Conservation (phyloP, 1,140 invertebrate genomes). For the Oedothorax gibbosus region DNA sequence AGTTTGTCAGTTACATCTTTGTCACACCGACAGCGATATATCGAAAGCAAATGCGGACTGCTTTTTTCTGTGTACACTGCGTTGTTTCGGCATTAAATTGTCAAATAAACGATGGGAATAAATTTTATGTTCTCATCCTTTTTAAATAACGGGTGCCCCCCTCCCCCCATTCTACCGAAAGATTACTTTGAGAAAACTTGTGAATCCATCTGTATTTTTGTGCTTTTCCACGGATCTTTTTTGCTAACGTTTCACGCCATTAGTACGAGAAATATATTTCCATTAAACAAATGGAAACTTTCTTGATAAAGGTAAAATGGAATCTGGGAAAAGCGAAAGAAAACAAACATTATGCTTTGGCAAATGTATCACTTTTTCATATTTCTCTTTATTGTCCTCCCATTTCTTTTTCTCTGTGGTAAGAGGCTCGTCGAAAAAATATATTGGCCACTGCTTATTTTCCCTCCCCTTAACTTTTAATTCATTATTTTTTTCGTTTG, state of each 20-base stretch:
- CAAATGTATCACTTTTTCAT: constrained; percentile 34
- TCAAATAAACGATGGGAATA: constrained; percentile 26
- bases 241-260: constrained; percentile 23
- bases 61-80: background rate
- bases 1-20: background rate
- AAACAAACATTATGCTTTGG: constrained; percentile 34
- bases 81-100: constrained; percentile 33
- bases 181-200: constrained; percentile 10
- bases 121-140: constrained; percentile 33
- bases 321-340: constrained; percentile 1
- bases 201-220: constrained; percentile 7
- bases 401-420: background rate
- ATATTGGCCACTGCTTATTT: background rate
- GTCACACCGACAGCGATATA: background rate
- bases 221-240: constrained; percentile 8
- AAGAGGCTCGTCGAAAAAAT: background rate
- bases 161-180: background rate
- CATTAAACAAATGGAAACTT: constrained; percentile 53
- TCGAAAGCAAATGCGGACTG: constrained; percentile 4
- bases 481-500: constrained; percentile 17
- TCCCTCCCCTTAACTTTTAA: background rate
- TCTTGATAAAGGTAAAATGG: constrained; percentile 10
- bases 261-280: constrained; percentile 50
- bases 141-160: background rate
- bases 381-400: constrained; percentile 23